A percentile compares a stretch with the other conserved stretches of the same genome.
Evolutionary conservation across 2,113 vertebrate genomes (phyloP).

Genomic region (Garra rufa): DNA sequence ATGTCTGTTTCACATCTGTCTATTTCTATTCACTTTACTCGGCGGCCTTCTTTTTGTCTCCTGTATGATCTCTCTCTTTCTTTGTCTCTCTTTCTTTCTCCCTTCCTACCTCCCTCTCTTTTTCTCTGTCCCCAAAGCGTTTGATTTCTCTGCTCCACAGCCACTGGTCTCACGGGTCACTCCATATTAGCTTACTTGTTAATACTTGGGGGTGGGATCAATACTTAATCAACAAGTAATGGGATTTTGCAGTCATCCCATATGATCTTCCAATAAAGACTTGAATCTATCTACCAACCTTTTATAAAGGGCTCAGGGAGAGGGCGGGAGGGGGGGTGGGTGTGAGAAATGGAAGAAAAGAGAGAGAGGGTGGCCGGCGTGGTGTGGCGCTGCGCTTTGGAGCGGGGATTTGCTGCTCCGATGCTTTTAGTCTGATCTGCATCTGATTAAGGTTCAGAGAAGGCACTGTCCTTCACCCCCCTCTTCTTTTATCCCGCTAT

Average conservation of each 20-base stretch:
- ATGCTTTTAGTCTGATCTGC: constrained; percentile 89
- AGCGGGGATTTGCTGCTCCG: constrained; percentile 89
- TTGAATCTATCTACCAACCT: constrained; percentile 89
- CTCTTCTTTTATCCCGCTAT: constrained; percentile 78
- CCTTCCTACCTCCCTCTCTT: constrained; percentile 69
- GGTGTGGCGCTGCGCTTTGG: constrained; percentile 67
- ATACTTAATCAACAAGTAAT: constrained; percentile 99
- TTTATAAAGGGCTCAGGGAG: constrained; percentile 78
- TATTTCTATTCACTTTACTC: constrained; percentile 75
- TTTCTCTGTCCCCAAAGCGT: constrained; percentile 80
- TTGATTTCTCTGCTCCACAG: constrained; percentile 75
- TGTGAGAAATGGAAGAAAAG: constrained; percentile 61
- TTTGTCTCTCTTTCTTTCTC: constrained; percentile 24
- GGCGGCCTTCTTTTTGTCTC: constrained; percentile 61
- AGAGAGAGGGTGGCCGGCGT: constrained; percentile 75
- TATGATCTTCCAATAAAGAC: constrained; percentile 99
- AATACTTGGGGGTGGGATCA: constrained; percentile 94
- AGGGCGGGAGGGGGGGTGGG: constrained; percentile 1
- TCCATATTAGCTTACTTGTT: constrained; percentile 99
- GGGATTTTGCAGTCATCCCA: constrained; percentile 98
- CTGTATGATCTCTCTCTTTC: constrained; percentile 49
- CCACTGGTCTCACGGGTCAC: constrained; percentile 96
- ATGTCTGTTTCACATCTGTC: constrained; percentile 85
- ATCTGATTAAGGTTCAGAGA: constrained; percentile 88
- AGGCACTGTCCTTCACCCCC: constrained; percentile 88